These are phyloP conservation scores for Hydra vulgaris DNA, from an alignment of 30 jellyfish, hydroid and myxozoan species.

Conservation along the genomic window DNA sequence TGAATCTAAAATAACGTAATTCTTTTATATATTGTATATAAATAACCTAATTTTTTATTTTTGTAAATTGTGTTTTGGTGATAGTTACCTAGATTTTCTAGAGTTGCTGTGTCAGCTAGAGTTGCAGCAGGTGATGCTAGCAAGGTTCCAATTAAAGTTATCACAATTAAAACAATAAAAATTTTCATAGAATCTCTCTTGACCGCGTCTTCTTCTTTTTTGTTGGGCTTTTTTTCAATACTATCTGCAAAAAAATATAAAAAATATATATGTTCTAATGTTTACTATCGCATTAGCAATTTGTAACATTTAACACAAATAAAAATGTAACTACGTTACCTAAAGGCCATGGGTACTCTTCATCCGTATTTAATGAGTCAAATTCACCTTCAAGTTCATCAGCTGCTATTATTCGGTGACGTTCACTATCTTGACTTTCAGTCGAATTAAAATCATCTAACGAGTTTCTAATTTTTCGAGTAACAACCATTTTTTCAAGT, in stretches of 20 bases:
- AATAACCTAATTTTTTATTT: too few species aligned
- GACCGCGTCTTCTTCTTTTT: constrained; percentile 33
- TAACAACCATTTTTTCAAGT: background rate
- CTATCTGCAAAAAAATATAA: background rate
- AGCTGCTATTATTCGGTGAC: constrained; percentile 60
- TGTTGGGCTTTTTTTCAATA: constrained; percentile 12
- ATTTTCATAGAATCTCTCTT: constrained; percentile 26
- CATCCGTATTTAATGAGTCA: constrained; percentile 66
- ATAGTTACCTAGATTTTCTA: constrained; percentile 69
- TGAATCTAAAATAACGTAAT: too few species aligned
- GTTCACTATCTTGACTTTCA: background rate
- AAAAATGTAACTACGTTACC: constrained; percentile 31
- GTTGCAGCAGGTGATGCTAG: constrained; percentile 98
- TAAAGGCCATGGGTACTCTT: constrained; percentile 89
- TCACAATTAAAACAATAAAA: constrained; percentile 51
- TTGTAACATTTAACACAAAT: too few species aligned
- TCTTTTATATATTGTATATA: too few species aligned
- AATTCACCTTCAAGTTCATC: constrained; percentile 80
- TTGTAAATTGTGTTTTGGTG: too few species aligned
- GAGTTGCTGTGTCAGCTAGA: constrained; percentile 90
- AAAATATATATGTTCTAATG: too few species aligned
- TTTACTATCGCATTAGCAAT: too few species aligned
- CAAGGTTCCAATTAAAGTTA: constrained; percentile 77
- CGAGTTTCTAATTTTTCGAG: background rate
- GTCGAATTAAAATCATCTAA: background rate